Evolutionary conservation across 2,797 vertebrate genomes (phyloP), one percentile per base, ranked within the genome.

Genomic region (Pseudopleuronectes americanus): DNA sequence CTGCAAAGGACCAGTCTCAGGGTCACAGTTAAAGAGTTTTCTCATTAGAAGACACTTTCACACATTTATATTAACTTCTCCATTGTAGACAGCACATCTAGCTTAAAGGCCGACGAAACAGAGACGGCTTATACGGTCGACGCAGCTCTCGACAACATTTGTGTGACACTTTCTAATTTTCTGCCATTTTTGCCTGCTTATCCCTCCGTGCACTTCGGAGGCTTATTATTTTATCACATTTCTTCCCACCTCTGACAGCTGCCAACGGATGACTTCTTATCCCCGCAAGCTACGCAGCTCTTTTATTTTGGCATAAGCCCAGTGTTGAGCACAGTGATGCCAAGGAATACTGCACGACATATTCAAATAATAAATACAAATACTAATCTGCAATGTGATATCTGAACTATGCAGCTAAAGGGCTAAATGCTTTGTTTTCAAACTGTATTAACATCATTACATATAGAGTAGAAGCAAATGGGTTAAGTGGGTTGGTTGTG

Each of bases 21-120:
- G 62, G 65, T 63, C 52, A 70, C 64, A 57, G 69, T 36, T 8
- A 74, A 72, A 71, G 66, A 73, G 57, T 61, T 62, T 76, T 73
- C 81, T 77, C 38, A 62, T 84, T 81, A 81, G 77, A 49, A 71
- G 57, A 63, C 64, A 67, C 71, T 63, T 83, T 77, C 54, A 77
- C 72, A 76, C 61, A 9, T 58, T 52, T 0, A 10, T 2, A 7
- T 10, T 48, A 14, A 19, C 55, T 23, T 58, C 53, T 28, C 43
- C 56, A 45, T 38, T 24, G 23, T 70, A n/a, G 24, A n/a, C 53
- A 65, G 56, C 19, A 22, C 60, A 65, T 55, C 26, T 43, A 57
- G 26, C 24, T 45, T 13, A 45, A 19, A 16, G 5, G 43, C 12
- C 14, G 43, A 19, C 43, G 14, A 45, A 43, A 43, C 41, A 26